Conservation (phyloP, 2,113 vertebrate species). For the Coturnix japonica region DNA sequence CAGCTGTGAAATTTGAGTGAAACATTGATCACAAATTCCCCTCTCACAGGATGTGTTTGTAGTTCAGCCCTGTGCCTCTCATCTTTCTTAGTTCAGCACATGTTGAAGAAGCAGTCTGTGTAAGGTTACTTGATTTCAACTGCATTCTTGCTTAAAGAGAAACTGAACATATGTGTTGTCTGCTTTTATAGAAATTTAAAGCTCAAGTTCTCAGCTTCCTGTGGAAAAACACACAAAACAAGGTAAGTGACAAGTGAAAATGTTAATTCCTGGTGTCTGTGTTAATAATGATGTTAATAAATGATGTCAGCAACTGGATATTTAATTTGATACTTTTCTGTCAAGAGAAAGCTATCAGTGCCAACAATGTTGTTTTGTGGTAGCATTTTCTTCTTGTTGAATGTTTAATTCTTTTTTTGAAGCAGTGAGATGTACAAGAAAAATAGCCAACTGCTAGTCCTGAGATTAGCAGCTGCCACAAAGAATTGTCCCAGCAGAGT, state of each 20-base stretch:
- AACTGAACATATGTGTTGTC: background rate
- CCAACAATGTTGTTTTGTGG: background rate
- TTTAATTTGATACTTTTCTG: background rate
- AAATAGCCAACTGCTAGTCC: background rate
- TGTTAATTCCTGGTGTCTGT: background rate
- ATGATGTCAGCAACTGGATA: background rate
- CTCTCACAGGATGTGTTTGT: background rate
- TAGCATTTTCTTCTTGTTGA: background rate
- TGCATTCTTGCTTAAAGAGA: slow-evolving; percentile 7
- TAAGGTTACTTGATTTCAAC: background rate
- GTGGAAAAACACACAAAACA: slow-evolving; percentile 86
- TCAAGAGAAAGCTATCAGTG: background rate
- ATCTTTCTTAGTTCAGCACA: background rate
- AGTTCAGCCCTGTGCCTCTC: background rate
- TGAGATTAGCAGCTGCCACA: background rate
- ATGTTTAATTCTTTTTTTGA: background rate
- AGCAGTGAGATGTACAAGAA: background rate
- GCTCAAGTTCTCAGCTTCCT: slow-evolving; percentile 87
- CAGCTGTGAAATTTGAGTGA: background rate
- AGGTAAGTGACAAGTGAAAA: slow-evolving; percentile 74
- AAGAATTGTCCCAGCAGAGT: background rate
- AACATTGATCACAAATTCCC: background rate
- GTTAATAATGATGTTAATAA: too few species aligned
- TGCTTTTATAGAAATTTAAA: slow-evolving; percentile 86
- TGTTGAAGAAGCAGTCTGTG: background rate